Evolutionary conservation across 2,888 invertebrate genomes (phyloP).

Genomic region (Drosophila limbata): DNA sequence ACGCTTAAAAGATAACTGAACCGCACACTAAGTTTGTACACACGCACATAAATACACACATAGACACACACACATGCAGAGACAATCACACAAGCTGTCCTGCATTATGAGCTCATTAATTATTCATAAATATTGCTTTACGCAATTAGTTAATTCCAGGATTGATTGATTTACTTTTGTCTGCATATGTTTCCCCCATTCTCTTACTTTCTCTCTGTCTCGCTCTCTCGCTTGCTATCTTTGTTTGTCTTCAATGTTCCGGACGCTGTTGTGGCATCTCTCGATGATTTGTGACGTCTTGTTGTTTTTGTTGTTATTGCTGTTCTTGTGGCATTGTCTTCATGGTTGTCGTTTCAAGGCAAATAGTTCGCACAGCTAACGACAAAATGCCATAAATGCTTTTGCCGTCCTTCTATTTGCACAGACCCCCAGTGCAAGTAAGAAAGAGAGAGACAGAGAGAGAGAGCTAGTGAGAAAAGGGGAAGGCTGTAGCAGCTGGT

Average conservation of each 20-base stretch:
- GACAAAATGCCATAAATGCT: conserved; percentile 71
- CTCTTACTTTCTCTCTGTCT: conserved; percentile 13
- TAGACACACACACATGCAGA: not conserved
- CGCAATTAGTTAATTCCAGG: conserved; percentile 80
- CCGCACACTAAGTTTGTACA: conserved; percentile 37
- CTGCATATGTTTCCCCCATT: conserved; percentile 41
- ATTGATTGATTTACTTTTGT: conserved; percentile 80
- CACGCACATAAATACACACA: not conserved
- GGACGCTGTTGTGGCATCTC: conserved; percentile 47
- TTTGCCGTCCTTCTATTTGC: conserved; percentile 61
- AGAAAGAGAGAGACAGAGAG: not conserved
- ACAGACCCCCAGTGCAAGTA: conserved; percentile 10
- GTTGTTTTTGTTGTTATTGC: conserved; percentile 27
- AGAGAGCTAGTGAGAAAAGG: not conserved
- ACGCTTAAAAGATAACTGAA: conserved; percentile 65
- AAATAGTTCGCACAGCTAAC: conserved; percentile 67
- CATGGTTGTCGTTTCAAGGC: conserved; percentile 64
- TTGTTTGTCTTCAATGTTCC: conserved; percentile 27
- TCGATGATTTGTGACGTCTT: conserved; percentile 58
- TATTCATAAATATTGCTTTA: conserved; percentile 83
- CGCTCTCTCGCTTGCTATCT: not conserved
- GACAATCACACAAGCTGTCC: conserved; percentile 11
- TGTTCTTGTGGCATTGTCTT: conserved; percentile 53
- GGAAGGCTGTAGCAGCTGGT: conserved; percentile 10
- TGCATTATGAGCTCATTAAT: conserved; percentile 80